phyloP scores from a whole-genome alignment of 2,888 invertebrate species.

The Nephrotoma flavescens region DNA sequence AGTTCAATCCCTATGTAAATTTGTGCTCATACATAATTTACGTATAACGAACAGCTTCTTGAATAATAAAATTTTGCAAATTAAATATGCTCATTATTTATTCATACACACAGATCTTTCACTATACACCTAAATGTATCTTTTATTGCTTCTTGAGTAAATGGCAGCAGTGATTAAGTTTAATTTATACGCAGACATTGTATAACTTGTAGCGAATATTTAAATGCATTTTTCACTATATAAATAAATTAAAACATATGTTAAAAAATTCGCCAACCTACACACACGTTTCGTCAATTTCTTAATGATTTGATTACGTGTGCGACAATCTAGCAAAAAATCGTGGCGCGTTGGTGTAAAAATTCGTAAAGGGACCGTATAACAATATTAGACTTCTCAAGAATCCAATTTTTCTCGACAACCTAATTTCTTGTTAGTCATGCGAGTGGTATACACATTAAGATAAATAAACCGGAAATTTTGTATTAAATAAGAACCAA shows the following conservation, averaged over 20 bases:
- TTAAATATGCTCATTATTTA: neutral
- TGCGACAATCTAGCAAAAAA: neutral
- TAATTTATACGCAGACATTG: neutral
- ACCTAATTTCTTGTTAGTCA: neutral
- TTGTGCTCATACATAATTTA: neutral
- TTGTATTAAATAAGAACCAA: neutral
- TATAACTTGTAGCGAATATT: neutral
- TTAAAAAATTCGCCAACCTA: neutral
- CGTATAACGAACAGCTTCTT: neutral
- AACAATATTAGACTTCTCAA: neutral
- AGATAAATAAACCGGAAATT: neutral
- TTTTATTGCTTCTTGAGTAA: neutral
- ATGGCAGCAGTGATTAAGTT: neutral
- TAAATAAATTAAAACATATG: neutral
- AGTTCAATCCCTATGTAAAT: neutral
- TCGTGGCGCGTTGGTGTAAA: neutral
- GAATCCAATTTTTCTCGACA: neutral
- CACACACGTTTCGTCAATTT: neutral
- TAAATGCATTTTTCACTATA: neutral
- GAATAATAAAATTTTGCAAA: neutral
- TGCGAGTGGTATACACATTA: neutral
- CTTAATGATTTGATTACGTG: neutral
- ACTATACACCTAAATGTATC: neutral
- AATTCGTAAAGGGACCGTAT: neutral
- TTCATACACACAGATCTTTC: neutral